Conservation (phyloP, 2,888 invertebrate species). For the Erebia ligea region DNA sequence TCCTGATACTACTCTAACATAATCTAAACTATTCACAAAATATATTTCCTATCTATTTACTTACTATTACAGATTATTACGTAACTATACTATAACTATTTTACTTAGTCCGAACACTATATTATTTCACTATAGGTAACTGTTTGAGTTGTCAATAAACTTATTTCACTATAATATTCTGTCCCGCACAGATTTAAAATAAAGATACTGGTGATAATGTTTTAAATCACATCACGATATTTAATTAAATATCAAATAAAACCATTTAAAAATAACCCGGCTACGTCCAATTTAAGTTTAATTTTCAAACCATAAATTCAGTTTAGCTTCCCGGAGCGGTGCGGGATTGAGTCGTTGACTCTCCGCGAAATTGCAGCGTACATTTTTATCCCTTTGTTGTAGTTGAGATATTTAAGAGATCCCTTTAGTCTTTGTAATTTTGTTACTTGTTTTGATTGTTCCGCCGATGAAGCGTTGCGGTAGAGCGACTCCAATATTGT, state of each 20-base stretch:
- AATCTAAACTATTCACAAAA: no score
- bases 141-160: no score
- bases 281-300: conserved; percentile 79
- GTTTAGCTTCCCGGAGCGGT: conserved; percentile 75
- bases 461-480: conserved; percentile 56
- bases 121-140: no score
- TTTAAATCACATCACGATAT: conserved; percentile 9
- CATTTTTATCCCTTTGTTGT: conserved; percentile 78
- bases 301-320: conserved; percentile 80
- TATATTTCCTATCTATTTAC: no score
- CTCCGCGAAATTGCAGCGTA: conserved; percentile 72
- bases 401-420: conserved; percentile 67
- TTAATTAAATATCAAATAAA: conserved; percentile 64
- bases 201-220: no score
- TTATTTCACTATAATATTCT: no score
- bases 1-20: no score
- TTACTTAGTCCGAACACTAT: no score
- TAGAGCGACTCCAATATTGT: conserved; percentile 49
- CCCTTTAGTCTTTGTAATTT: conserved; percentile 67
- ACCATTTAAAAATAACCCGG: conserved; percentile 72
- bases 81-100: no score
- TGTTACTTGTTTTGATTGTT: conserved; percentile 65
- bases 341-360: conserved; percentile 66
- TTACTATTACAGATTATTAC: no score
- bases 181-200: no score